Percentiles rank a stretch among this genome's conserved stretches.
Evolutionary conservation across 1,140 invertebrate genomes (phyloP).

Genomic region (Cryptotermes secundus): DNA sequence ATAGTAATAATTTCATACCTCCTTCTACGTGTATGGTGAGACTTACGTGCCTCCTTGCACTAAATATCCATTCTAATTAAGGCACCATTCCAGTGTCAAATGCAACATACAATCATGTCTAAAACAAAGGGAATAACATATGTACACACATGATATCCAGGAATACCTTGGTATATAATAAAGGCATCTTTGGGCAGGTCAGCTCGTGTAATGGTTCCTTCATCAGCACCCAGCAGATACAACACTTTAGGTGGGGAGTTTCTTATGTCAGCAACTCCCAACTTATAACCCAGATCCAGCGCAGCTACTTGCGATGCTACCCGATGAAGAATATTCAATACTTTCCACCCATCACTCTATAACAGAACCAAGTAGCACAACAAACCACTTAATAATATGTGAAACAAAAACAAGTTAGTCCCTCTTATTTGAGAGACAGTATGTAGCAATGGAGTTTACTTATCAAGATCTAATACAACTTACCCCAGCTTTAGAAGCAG

Average conservation of each 20-base stretch:
- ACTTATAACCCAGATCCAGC: conserved; percentile 90
- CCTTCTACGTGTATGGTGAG: too few relatives aligned
- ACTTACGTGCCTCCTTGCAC: too few relatives aligned
- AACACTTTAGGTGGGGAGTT: conserved; percentile 76
- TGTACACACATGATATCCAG: not conserved
- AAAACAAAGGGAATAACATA: too few relatives aligned
- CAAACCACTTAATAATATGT: too few relatives aligned
- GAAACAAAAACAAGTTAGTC: too few relatives aligned
- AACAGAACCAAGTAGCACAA: not conserved
- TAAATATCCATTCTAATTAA: not conserved
- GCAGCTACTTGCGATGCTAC: conserved; percentile 94
- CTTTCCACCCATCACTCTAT: conserved; percentile 61
- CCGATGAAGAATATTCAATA: conserved; percentile 88
- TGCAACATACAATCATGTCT: not conserved
- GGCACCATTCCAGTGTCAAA: not conserved
- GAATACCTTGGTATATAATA: conserved; percentile 85
- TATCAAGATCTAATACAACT: conserved; percentile 33
- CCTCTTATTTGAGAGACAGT: too few relatives aligned
- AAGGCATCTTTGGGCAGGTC: conserved; percentile 81
- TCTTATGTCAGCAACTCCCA: conserved; percentile 71
- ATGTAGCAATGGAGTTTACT: too few relatives aligned
- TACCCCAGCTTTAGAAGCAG: conserved; percentile 53
- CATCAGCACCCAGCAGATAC: conserved; percentile 92
- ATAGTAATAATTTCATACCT: too few relatives aligned
- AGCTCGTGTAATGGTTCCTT: conserved; percentile 70